These are phyloP conservation scores for Melanchra persicariae DNA, from an alignment of 2,888 invertebrate genomes.

Conservation along the genomic window DNA sequence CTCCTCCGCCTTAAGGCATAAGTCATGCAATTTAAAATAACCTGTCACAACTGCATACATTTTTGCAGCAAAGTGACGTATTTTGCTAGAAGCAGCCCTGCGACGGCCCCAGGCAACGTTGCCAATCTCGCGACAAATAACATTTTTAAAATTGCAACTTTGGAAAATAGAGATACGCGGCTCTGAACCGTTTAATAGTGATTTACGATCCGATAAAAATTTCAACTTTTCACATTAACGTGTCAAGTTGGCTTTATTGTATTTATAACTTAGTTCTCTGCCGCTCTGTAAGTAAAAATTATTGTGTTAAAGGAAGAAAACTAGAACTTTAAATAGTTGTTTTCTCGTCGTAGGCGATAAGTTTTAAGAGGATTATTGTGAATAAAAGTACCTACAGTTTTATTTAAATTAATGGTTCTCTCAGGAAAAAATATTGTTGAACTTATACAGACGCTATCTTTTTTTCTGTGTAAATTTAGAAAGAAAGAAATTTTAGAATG, in stretches of 20 bases:
- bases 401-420: conserved; percentile 18
- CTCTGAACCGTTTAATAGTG: conserved; percentile 66
- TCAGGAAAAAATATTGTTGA: not conserved
- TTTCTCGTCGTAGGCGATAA: conserved; percentile 29
- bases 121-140: conserved; percentile 68
- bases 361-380: conserved; percentile 34
- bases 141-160: conserved; percentile 71
- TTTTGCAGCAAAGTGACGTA: conserved; percentile 37
- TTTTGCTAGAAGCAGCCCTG: conserved; percentile 52
- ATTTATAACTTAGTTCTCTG: conserved; percentile 58
- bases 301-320: conserved; percentile 53
- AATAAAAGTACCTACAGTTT: conserved; percentile 24
- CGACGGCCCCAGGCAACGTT: conserved; percentile 34
- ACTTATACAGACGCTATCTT: not conserved
- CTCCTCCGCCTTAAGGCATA: conserved; percentile 19
- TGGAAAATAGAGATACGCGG: conserved; percentile 68
- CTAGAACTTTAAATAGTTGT: conserved; percentile 35
- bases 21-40: conserved; percentile 49
- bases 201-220: conserved; percentile 67
- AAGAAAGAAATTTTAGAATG: too few species aligned
- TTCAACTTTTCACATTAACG: conserved; percentile 66
- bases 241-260: conserved; percentile 60
- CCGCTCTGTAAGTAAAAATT: conserved; percentile 56
- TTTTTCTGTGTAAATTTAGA: not conserved
- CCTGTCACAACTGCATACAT: conserved; percentile 44